Base-by-base conservation (phyloP, 2,113 vertebrate species). In the Atrichornis clamosus region DNA sequence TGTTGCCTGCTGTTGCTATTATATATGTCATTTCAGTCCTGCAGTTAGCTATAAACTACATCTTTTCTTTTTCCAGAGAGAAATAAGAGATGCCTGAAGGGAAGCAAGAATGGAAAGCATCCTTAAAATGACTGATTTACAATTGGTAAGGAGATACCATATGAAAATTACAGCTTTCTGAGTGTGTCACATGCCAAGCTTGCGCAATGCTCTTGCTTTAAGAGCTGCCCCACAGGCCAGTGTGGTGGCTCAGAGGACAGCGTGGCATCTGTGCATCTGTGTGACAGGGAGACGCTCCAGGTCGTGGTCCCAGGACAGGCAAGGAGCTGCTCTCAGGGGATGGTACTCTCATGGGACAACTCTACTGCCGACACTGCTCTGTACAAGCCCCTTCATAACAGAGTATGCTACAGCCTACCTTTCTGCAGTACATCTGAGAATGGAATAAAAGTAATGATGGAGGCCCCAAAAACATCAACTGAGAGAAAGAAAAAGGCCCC, bases 51-150 rank as follows among this genome's bases (percentile, higher is more conserved):
- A 98, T 98, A 98, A 98, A 98, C 97, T 94, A 97, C 97, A 98
- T 98, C 90, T 98, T 98, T 98, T 97, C 98, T 96, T 98, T 97
- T 98, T 98, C 97, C 93, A n/a, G 97, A 93, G 98, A 97, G 98
- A 97, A 98, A 97, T 98, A 98, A 97, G 98, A 98, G 97, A 93
- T 95, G 98, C 98, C 98, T 97, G 95, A 98, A 98, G 98, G 98
- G 97, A 97, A 98, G 96, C 90, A 90, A 97, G 96, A 98, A 98
- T 89, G 92, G 96, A 98, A 98, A 97, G 95, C 97, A 97, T 97
- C 98, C 98, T 98, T 98, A 98, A 97, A 98, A 98, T 98, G 97
- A 98, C 97, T 98, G 98, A 98, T 98, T 98, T 98, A 98, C 97
- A 97, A 96, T 97, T 95, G 96, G 96, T 90, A 93, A 95, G 95